phyloP scores from a whole-genome alignment of 2,888 invertebrate species.

The Dioctria rufipes region DNA sequence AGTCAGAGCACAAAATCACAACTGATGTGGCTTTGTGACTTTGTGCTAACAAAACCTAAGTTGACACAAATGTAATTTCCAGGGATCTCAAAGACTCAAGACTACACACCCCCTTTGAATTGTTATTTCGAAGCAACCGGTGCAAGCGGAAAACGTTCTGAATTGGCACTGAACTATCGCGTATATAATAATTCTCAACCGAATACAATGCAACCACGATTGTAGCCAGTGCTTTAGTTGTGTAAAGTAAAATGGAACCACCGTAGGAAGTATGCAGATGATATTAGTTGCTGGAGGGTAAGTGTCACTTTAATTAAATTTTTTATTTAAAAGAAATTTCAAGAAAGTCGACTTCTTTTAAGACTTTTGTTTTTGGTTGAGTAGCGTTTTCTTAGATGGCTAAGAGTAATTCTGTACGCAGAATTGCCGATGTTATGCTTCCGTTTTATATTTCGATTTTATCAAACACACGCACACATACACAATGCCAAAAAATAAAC shows the following conservation, averaged over 20 bases:
- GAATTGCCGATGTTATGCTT: no score
- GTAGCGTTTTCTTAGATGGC: no score
- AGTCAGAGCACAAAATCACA: conserved; percentile 25
- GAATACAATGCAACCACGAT: conserved; percentile 14
- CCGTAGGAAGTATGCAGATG: conserved; percentile 69
- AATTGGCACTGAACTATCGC: neutral
- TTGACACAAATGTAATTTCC: conserved; percentile 31
- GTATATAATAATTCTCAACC: neutral
- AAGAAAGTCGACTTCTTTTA: no score
- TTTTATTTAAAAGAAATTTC: conserved; percentile 32
- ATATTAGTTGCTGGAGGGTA: conserved; percentile 72
- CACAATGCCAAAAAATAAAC: no score
- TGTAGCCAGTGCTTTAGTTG: conserved; percentile 35
- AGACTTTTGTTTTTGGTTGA: no score
- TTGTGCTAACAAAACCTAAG: neutral
- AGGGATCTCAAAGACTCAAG: conserved; percentile 18
- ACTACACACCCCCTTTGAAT: conserved; percentile 2
- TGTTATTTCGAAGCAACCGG: conserved; percentile 5
- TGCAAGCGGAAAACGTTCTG: conserved; percentile 23
- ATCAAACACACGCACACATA: no score
- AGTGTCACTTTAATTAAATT: conserved; percentile 62
- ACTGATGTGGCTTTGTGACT: conserved; percentile 9
- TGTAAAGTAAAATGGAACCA: conserved; percentile 58
- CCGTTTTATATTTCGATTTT: no score
- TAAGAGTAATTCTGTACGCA: no score